These are phyloP conservation scores for Xyliphius kryptos DNA, from an alignment of 2,113 vertebrate genomes.

Conservation along the genomic window DNA sequence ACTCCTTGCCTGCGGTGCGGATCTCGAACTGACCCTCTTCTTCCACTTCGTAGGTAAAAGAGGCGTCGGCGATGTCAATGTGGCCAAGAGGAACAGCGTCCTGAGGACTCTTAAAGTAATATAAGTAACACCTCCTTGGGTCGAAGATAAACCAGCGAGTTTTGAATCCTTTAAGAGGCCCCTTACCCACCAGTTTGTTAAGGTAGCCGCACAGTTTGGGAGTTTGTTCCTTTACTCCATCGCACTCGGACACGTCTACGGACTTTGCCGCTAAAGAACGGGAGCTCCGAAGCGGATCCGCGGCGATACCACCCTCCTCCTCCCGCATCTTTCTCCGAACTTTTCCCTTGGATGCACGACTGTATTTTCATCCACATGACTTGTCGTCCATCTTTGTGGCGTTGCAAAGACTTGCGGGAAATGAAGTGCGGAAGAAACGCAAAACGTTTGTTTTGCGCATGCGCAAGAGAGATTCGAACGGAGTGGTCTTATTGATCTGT, in stretches of 20 bases:
- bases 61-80: slow-evolving; percentile 81
- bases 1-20: slow-evolving; percentile 72
- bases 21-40: slow-evolving; percentile 82
- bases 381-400: slow-evolving; percentile 35
- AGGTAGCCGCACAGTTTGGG: slow-evolving; percentile 82
- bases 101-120: slow-evolving; percentile 88
- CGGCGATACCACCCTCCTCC: slow-evolving; percentile 56
- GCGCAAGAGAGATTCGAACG: too few species aligned
- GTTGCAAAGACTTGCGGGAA: slow-evolving; percentile 43
- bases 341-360: slow-evolving; percentile 54
- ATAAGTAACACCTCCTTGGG: slow-evolving; percentile 82
- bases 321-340: slow-evolving; percentile 63
- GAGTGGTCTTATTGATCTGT: too few species aligned
- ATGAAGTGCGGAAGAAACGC: too few species aligned
- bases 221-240: slow-evolving; percentile 56
- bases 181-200: slow-evolving; percentile 85
- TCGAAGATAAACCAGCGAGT: slow-evolving; percentile 92
- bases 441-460: too few species aligned
- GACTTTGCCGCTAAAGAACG: slow-evolving; percentile 47
- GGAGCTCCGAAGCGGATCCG: slow-evolving; percentile 27
- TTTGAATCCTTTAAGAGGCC: slow-evolving; percentile 84
- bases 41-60: slow-evolving; percentile 78
- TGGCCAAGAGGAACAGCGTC: slow-evolving; percentile 82
- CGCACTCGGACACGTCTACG: slow-evolving; percentile 54
- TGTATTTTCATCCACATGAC: slow-evolving; percentile 64